Base-by-base conservation (phyloP, 1,140 invertebrate species). In the Pogonognathellus flavescens region DNA sequence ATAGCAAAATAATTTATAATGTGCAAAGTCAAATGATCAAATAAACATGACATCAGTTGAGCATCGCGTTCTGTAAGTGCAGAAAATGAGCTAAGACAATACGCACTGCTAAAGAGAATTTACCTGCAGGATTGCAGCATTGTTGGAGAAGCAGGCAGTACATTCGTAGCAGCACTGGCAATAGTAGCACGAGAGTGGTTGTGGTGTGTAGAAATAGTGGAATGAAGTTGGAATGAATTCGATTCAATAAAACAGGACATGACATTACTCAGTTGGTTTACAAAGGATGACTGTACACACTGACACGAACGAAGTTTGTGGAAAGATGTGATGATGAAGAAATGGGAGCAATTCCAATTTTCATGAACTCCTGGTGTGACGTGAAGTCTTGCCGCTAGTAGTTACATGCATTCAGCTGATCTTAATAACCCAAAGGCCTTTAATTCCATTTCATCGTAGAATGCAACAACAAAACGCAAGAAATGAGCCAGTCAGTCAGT, bases 391-490 rank as follows among this genome's bases (percentile, higher is more conserved):
- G 31, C 70, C 70, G n/a, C 16, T 50, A 31, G 70, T 50, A 31
- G 70, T 31, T n/a, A 11, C 49, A 25, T 76, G n/a, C 70, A 50
- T 31, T 76, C 14, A 0, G 31, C 31, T 41, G 70, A 41, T 49
- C 25, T 76, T 49, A 76, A 50, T 49, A 76, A 76, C 14, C 70
- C 70, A 50, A n/a, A 50, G 70, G 70, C 70, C 14, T 50, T 76
- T 76, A 76, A 76, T 76, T 76, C 70, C 70, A 76, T 76, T 76
- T 76, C 70, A 76, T 76, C 25, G 70, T 76, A n/a, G 11, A 57
- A 14, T 57, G 11, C 11, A 14, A 57, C 53, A 57, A 57, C n/a
- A 57, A 57, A 57, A 57, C n/a, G 11, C 11, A 57, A 57, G 11
- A 57, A 13, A 14, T n/a, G 11, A 57, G 53, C 11, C n/a, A 57